Conservation (phyloP, 2,113 vertebrate species). For the Urocynchramus pylzowi region DNA sequence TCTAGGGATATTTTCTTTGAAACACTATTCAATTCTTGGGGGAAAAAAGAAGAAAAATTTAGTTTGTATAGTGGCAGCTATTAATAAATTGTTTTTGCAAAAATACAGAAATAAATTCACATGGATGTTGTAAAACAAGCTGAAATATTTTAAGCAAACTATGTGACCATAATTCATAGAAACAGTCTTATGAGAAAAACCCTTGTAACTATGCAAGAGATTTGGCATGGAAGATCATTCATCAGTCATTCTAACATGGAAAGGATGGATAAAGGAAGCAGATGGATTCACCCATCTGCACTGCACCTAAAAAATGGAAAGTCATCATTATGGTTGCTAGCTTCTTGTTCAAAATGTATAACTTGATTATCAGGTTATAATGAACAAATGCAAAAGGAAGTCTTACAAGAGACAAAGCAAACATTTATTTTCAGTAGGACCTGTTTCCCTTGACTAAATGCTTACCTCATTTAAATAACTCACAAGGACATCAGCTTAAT, state of each 20-base stretch:
- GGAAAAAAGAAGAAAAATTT: rapidly evolving
- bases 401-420: background rate
- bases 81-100: background rate
- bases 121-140: background rate
- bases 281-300: background rate
- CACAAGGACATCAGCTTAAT: background rate
- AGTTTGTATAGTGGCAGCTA: background rate
- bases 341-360: background rate
- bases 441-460: background rate
- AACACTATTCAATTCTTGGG: background rate
- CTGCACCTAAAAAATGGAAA: background rate
- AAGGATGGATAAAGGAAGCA: background rate
- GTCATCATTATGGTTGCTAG: background rate
- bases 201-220: background rate
- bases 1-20: background rate
- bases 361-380: background rate
- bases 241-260: background rate
- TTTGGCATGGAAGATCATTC: background rate
- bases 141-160: background rate
- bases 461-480: background rate
- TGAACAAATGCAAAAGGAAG: background rate
- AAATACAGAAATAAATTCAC: background rate
- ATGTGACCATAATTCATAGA: background rate
- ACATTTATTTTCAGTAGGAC: background rate
- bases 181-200: background rate